A percentile compares a stretch with the other conserved stretches of the same genome.
These are phyloP conservation scores for Xiphydria camelus DNA, from an alignment of 2,888 invertebrate genomes.

Conservation along the genomic window DNA sequence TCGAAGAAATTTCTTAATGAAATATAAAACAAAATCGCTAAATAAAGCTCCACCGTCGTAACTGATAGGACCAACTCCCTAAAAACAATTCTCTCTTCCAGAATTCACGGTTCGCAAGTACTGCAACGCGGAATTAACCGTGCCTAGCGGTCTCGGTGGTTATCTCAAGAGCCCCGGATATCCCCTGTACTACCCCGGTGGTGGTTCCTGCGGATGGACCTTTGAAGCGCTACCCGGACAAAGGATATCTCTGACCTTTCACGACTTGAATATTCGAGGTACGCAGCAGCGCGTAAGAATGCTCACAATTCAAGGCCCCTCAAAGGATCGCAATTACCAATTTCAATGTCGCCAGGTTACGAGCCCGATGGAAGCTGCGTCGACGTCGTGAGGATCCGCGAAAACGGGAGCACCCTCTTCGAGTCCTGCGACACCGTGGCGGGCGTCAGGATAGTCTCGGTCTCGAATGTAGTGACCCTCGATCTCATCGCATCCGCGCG, in stretches of 20 bases:
- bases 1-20: too few relatives aligned
- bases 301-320: too few relatives aligned
- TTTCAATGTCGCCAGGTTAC: constrained; percentile 34
- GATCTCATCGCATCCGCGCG: constrained; percentile 45
- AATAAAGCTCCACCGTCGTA: too few relatives aligned
- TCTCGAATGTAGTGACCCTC: constrained; percentile 47
- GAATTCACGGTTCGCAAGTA: constrained; percentile 58
- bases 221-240: constrained; percentile 67
- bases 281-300: constrained; percentile 47
- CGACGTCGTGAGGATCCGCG: constrained; percentile 50
- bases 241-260: constrained; percentile 66
- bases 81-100: too few relatives aligned
- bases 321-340: neutral
- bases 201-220: constrained; percentile 69
- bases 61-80: too few relatives aligned
- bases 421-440: constrained; percentile 50
- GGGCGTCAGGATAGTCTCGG: constrained; percentile 47
- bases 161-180: constrained; percentile 67
- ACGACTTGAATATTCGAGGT: constrained; percentile 75
- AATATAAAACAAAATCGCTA: too few relatives aligned
- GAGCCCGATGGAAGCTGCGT: constrained; percentile 49
- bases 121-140: constrained; percentile 59
- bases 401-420: constrained; percentile 46
- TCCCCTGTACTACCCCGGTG: constrained; percentile 74
- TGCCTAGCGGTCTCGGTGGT: constrained; percentile 50